Percentiles rank a stretch among this genome's conserved stretches.
These are phyloP conservation scores for Coenobita brevimanus DNA, from an alignment of 1,140 invertebrate species.

Conservation along the genomic window DNA sequence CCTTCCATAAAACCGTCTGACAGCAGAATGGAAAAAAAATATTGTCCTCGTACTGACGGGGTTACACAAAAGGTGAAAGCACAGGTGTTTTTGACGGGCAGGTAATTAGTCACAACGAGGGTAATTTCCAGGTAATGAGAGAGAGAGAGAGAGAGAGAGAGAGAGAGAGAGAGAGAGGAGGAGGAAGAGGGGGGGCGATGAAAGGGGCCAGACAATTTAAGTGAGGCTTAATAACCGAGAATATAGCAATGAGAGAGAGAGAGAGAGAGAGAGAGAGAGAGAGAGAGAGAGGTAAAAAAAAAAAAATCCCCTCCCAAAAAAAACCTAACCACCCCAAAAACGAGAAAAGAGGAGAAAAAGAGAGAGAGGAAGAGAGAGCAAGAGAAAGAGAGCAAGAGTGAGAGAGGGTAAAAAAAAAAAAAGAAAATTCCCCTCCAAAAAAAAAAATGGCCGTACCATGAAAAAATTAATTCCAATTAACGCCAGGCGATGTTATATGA, in stretches of 20 bases:
- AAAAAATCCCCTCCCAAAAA: neutral
- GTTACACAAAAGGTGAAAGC: too few species aligned
- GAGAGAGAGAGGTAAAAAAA: neutral
- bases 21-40: too few species aligned
- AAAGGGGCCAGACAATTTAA: neutral
- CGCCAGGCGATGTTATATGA: constrained; percentile 34
- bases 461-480: constrained; percentile 48
- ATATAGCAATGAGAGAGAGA: neutral
- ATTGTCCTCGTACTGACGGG: too few species aligned
- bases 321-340: neutral
- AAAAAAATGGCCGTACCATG: neutral
- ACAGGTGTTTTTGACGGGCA: too few species aligned
- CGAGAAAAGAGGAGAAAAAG: constrained; percentile 12
- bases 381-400: constrained; percentile 10
- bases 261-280: constrained; percentile 32
- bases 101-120: too few species aligned
- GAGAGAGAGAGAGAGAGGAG: constrained; percentile 5
- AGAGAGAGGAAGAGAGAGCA: neutral
- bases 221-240: neutral
- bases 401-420: neutral
- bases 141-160: too few species aligned
- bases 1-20: too few species aligned
- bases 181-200: neutral
- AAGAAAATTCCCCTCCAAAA: too few species aligned
- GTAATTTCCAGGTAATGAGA: too few species aligned